Percentiles rank a stretch among this genome's conserved stretches.
Conservation (phyloP, 2,113 vertebrate genomes). For the Reinhardtius hippoglossoides region DNA sequence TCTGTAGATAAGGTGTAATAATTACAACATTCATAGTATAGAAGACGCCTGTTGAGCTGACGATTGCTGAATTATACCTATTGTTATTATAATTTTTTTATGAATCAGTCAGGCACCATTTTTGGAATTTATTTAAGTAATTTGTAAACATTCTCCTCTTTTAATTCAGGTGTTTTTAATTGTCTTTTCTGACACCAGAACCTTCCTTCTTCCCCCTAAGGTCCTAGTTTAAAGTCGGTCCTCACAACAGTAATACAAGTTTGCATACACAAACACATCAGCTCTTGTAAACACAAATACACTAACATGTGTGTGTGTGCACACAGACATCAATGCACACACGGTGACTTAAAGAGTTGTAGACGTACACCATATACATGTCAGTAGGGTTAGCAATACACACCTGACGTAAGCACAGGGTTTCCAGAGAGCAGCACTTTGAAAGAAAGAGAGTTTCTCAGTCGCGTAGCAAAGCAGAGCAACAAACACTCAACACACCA, state of each 20-base stretch:
- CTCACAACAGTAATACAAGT: conserved; percentile 71
- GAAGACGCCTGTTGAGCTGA: no score
- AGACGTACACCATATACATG: conserved; percentile 64
- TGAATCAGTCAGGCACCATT: no score
- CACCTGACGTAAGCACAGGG: conserved; percentile 85
- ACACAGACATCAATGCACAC: conserved; percentile 56
- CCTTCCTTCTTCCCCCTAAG: background rate
- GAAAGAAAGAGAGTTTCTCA: conserved; percentile 82
- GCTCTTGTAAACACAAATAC: conserved; percentile 55
- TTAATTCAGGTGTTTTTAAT: no score
- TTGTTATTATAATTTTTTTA: no score
- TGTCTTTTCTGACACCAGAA: background rate
- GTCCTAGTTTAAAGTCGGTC: conserved; percentile 15
- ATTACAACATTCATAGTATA: no score
- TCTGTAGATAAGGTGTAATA: no score
- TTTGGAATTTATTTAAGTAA: no score
- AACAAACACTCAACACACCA: conserved; percentile 47
- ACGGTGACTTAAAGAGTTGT: conserved; percentile 51
- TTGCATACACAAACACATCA: conserved; percentile 42
- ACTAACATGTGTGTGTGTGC: conserved; percentile 20
- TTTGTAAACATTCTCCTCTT: no score
- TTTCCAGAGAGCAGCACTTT: conserved; percentile 86
- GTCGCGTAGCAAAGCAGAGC: conserved; percentile 71
- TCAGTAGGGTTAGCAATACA: conserved; percentile 80
- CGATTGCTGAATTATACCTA: no score